phyloP scores from a whole-genome alignment of 2,888 invertebrate species.

The Drosophila tripunctata region DNA sequence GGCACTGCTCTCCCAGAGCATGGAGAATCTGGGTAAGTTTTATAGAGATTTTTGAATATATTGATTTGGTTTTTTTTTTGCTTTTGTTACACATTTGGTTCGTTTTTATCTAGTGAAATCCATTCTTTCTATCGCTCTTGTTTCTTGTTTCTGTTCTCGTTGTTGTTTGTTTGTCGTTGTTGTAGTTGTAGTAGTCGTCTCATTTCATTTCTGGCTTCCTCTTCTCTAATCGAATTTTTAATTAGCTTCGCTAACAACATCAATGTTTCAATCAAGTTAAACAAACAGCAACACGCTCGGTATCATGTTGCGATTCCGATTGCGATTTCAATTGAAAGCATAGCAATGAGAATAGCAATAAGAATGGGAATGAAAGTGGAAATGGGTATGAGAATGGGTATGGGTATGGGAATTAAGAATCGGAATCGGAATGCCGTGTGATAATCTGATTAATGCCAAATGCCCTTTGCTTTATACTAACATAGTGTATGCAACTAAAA shows the following conservation, averaged over 20 bases:
- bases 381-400: background rate
- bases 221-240: slow-evolving; percentile 74
- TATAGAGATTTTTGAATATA: no score
- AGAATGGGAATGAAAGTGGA: background rate
- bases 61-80: slow-evolving; percentile 1
- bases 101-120: slow-evolving; percentile 23
- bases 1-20: slow-evolving; percentile 95
- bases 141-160: slow-evolving; percentile 22
- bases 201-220: slow-evolving; percentile 20
- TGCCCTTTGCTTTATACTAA: slow-evolving; percentile 29
- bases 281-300: slow-evolving; percentile 16
- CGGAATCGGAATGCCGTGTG: slow-evolving; percentile 25
- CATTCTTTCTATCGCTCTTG: slow-evolving; percentile 5
- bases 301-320: slow-evolving; percentile 16
- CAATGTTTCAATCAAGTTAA: slow-evolving; percentile 52
- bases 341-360: no score
- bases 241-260: slow-evolving; percentile 51
- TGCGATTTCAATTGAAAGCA: slow-evolving; percentile 9
- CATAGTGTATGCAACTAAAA: background rate
- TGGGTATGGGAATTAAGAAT: background rate
- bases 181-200: slow-evolving; percentile 48
- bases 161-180: slow-evolving; percentile 57
- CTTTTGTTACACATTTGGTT: slow-evolving; percentile 23
- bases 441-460: slow-evolving; percentile 69
- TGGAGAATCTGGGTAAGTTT: slow-evolving; percentile 95